Percentiles rank a stretch among this genome's conserved stretches.
Conservation (phyloP, 1,140 invertebrate species). For the Rhopalosiphum maidis region DNA sequence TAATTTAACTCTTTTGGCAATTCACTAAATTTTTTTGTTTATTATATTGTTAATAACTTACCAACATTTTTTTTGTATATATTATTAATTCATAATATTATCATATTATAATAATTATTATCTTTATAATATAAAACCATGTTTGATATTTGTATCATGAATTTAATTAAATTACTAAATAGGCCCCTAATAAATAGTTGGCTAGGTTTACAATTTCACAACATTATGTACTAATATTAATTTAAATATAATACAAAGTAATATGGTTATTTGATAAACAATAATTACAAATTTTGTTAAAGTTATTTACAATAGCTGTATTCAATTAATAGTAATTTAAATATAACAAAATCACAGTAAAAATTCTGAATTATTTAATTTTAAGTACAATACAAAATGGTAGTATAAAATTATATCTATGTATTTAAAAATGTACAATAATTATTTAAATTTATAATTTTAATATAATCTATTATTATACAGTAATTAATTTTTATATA, state of each 20-base stretch:
- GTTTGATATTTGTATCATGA: not conserved
- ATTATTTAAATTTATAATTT: conserved; percentile 20
- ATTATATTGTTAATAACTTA: not conserved
- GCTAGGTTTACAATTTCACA: not conserved
- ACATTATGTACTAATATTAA: not conserved
- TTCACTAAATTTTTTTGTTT: not conserved
- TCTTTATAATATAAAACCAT: not conserved
- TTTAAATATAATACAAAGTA: not conserved
- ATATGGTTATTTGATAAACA: not conserved
- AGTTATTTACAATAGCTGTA: conserved; percentile 23
- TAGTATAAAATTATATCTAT: conserved; percentile 39
- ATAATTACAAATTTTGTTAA: not conserved
- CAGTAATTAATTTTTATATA: not conserved
- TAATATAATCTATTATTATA: conserved; percentile 35
- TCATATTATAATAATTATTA: not conserved
- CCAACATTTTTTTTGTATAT: not conserved
- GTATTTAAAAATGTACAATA: conserved; percentile 41
- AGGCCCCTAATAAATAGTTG: not conserved
- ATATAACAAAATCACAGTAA: conserved; percentile 48
- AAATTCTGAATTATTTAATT: conserved; percentile 23
- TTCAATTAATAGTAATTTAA: conserved; percentile 12
- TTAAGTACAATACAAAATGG: conserved; percentile 49
- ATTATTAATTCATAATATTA: no score
- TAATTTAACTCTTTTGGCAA: not conserved
- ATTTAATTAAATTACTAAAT: conserved; percentile 11